Evolutionary conservation across 2,797 vertebrate species (phyloP), one percentile per base, ranked within the genome.

Genomic region (Kryptolebias ocellatus): DNA sequence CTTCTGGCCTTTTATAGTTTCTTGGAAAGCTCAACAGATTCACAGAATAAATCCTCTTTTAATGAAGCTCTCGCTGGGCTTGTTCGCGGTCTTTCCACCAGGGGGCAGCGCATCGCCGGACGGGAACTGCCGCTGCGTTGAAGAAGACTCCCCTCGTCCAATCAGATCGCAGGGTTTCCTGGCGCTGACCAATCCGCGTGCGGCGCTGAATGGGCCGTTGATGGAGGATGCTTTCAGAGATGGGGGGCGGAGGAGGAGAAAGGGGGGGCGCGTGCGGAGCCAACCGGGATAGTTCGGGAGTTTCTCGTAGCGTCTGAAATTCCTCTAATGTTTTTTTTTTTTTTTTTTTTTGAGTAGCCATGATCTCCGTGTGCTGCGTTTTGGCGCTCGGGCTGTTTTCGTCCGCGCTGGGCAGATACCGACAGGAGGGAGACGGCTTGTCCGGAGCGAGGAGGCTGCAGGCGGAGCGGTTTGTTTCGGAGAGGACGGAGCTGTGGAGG

Each of bases 141-240:
- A 68, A 78, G 76, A 69, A 62, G 79, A 67, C 37, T 68, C 70
- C 55, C 17, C 28, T 5, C 10, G 71, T 66, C 91, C 90, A 92
- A 91, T 92, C 15, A 79, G 47, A 59, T 46, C 0, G 42, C 72
- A 20, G 83, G 64, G 72, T 83, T 53, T 85, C 85, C 76, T 83
- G 15, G 50, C 27, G 31, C 55, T 44, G 74, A 72, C 87, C 85
- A 92, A 90, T 92, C 20, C 83, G 37, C 0, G 16, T 44, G 53
- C 52, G 57, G 28, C 69, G 57, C 80, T 85, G 76, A 42, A 83
- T 46, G 83, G 88, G 83, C 80, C 58, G 83, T 80, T 78, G 29
- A 58, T 70, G 60, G 10, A 84, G 74, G 82, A 83, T 80, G 82
- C 80, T 42, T 79, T 62, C 61, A 44, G 49, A 20, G 80, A 79